Conservation (phyloP, 1,140 invertebrate genomes). For the Drosophila parabipectinata region DNA sequence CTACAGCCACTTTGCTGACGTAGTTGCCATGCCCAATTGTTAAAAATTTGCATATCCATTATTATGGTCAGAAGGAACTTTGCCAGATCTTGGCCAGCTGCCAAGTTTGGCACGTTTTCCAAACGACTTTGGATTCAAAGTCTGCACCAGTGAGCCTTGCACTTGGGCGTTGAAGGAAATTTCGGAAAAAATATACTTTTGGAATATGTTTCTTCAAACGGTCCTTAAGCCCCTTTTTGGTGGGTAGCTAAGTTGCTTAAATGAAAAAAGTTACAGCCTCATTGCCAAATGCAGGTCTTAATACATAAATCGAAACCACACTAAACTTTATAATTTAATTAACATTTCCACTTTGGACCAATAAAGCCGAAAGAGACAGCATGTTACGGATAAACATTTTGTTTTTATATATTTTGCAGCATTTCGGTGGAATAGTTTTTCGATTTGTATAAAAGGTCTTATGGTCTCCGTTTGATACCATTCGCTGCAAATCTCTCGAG, state of each 20-base stretch:
- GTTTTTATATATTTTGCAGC: not conserved
- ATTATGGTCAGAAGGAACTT: slow-evolving; percentile 4
- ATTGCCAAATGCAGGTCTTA: no score
- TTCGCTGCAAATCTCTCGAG: slow-evolving; percentile 13
- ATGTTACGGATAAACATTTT: not conserved
- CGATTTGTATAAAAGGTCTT: slow-evolving; percentile 10
- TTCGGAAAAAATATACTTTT: no score
- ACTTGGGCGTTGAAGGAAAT: not conserved
- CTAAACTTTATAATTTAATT: slow-evolving; percentile 13
- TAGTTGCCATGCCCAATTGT: slow-evolving; percentile 43
- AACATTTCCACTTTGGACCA: not conserved
- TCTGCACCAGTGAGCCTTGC: no score
- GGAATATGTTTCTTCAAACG: no score
- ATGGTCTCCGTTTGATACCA: slow-evolving; percentile 2
- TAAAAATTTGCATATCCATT: slow-evolving; percentile 36
- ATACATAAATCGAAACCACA: not conserved
- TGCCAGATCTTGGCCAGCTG: not conserved
- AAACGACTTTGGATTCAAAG: no score
- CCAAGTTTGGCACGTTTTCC: not conserved
- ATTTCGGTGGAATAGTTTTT: not conserved
- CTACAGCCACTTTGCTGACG: slow-evolving; percentile 16
- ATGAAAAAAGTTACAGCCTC: no score
- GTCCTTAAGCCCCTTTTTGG: no score
- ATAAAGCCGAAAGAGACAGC: not conserved
- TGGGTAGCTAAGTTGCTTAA: no score